These are phyloP conservation scores for Pithys albifrons DNA, from an alignment of 2,113 vertebrate genomes.

Conservation along the genomic window DNA sequence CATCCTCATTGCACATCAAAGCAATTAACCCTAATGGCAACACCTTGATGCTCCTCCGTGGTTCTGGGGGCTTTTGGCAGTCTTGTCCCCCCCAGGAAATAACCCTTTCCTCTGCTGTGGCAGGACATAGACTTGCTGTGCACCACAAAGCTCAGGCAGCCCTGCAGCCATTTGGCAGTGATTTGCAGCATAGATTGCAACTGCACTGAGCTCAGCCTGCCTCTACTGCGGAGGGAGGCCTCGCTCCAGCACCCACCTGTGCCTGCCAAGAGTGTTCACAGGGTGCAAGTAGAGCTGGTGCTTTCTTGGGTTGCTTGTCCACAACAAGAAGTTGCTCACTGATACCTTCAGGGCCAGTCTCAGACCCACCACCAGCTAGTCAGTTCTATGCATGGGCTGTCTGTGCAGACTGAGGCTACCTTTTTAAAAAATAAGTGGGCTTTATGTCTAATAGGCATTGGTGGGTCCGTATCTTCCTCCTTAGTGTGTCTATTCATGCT, in stretches of 20 bases:
- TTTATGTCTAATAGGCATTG: background rate
- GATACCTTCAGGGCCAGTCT: background rate
- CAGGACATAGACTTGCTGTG: background rate
- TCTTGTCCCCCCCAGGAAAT: background rate
- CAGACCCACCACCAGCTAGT: background rate
- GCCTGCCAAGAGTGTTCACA: fast-evolving
- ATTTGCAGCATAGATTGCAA: background rate
- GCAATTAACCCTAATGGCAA: conserved; percentile 60
- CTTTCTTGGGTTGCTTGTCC: background rate
- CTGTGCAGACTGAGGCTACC: background rate
- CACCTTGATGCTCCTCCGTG: background rate
- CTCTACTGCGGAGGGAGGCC: background rate
- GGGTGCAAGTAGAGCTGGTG: background rate
- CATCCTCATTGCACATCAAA: conserved; percentile 27
- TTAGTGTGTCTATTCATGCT: background rate
- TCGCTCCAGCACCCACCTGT: background rate
- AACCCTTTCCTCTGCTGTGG: background rate
- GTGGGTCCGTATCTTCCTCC: background rate
- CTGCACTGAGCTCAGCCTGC: background rate
- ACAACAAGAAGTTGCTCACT: background rate
- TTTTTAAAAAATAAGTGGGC: background rate
- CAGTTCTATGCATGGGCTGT: background rate
- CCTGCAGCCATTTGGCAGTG: conserved; percentile 20
- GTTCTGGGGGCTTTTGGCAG: background rate
- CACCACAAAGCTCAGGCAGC: background rate